Conservation (phyloP, 2,888 invertebrate genomes). For the Cepaea hortensis region DNA sequence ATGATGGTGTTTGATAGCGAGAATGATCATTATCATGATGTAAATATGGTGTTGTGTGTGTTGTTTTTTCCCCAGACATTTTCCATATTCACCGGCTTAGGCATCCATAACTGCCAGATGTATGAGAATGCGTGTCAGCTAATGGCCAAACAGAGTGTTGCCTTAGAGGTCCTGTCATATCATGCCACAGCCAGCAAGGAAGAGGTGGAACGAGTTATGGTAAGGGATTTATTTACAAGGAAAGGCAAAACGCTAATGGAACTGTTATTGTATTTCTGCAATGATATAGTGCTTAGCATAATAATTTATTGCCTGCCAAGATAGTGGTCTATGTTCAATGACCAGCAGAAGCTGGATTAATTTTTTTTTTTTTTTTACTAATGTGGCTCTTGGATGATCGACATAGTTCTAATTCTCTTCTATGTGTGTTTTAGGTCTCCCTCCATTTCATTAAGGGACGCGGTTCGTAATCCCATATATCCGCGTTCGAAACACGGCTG, state of each 20-base stretch:
- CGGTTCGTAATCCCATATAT: too few relatives aligned
- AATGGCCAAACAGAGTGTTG: conserved; percentile 98
- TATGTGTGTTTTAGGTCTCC: too few relatives aligned
- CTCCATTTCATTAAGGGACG: too few relatives aligned
- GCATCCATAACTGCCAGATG: conserved; percentile 98
- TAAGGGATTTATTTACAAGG: background rate
- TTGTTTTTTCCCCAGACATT: conserved; percentile 81
- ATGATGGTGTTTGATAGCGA: background rate
- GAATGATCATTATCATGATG: background rate
- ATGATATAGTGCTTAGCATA: too few relatives aligned
- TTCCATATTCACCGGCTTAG: conserved; percentile 96
- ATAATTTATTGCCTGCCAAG: too few relatives aligned
- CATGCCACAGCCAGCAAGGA: conserved; percentile 94
- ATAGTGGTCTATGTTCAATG: too few relatives aligned
- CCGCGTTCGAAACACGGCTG: too few relatives aligned
- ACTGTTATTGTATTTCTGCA: background rate
- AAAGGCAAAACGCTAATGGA: background rate
- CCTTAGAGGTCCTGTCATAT: conserved; percentile 94
- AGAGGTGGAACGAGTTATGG: conserved; percentile 82
- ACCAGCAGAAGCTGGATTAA: too few relatives aligned
- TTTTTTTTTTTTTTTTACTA: too few relatives aligned
- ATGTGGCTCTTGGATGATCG: too few relatives aligned
- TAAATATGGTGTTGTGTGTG: background rate
- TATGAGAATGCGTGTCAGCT: conserved; percentile 96
- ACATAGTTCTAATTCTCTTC: too few relatives aligned